Evolutionary conservation across 2,113 vertebrate species (phyloP).

Genomic region (Chauna torquata): DNA sequence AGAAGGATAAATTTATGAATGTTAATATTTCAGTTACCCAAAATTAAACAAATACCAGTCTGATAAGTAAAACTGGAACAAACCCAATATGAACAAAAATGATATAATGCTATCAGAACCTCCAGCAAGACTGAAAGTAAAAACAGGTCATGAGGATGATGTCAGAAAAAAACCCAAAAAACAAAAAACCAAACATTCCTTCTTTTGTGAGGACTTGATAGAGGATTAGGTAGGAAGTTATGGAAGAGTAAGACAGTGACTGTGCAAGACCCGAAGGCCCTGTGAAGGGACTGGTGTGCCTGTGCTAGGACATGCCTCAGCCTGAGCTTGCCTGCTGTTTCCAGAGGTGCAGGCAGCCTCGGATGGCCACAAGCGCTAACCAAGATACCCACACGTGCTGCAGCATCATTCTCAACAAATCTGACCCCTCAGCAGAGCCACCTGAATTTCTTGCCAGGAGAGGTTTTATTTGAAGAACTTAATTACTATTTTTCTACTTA

Average conservation of each 20-base stretch:
- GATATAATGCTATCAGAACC: not conserved
- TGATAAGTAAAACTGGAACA: not conserved
- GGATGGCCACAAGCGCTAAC: not conserved
- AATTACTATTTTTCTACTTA: not conserved
- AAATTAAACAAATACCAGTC: not conserved
- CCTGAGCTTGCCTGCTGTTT: not conserved
- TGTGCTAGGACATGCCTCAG: not conserved
- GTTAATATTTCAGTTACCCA: not conserved
- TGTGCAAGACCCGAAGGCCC: not conserved
- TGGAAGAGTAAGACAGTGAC: not conserved
- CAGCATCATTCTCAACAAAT: accelerated
- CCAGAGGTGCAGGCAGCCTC: not conserved
- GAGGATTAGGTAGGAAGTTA: not conserved
- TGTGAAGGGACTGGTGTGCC: not conserved
- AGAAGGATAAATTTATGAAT: not conserved
- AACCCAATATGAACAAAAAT: not conserved
- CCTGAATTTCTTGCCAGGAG: not conserved
- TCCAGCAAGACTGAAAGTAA: not conserved
- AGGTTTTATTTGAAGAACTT: not conserved
- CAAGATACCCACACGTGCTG: not conserved
- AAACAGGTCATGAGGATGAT: not conserved
- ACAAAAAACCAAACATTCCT: not conserved
- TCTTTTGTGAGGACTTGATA: not conserved
- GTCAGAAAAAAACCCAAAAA: not conserved
- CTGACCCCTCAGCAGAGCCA: not conserved